Conservation (phyloP, 2,797 vertebrate species). For the Silurus aristotelis region DNA sequence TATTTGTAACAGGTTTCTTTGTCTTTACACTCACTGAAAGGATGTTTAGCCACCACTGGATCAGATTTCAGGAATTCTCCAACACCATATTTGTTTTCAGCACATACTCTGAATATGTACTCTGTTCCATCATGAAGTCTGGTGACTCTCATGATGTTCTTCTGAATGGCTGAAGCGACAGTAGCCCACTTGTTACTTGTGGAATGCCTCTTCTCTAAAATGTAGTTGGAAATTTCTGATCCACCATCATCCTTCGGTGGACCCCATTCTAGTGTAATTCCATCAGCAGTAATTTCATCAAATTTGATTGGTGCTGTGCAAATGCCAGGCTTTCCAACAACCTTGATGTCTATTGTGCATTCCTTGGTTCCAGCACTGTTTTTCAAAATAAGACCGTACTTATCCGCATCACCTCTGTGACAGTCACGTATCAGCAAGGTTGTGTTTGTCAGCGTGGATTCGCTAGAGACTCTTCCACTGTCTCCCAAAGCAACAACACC, state of each 20-base stretch:
- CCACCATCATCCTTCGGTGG: constrained; percentile 95
- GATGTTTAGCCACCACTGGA: constrained; percentile 91
- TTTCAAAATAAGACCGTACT: constrained; percentile 84
- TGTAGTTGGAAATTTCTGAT: constrained; percentile 96
- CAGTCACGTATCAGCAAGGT: constrained; percentile 91
- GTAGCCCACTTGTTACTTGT: constrained; percentile 95
- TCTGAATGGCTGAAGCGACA: constrained; percentile 95
- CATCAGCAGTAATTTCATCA: constrained; percentile 96
- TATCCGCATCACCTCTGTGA: constrained; percentile 89
- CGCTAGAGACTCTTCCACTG: constrained; percentile 87
- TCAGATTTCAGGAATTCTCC: constrained; percentile 95
- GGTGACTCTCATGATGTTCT: constrained; percentile 91
- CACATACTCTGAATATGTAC: constrained; percentile 95
- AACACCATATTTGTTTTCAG: constrained; percentile 97
- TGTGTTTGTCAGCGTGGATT: constrained; percentile 84
- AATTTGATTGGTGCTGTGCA: constrained; percentile 93
- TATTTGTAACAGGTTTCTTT: not conserved
- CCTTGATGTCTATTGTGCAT: constrained; percentile 85
- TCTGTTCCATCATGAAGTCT: constrained; percentile 93
- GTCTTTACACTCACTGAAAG: constrained; percentile 85
- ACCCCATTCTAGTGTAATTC: constrained; percentile 92
- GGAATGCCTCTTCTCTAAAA: constrained; percentile 93
- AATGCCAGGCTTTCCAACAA: constrained; percentile 95
- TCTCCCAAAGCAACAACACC: constrained; percentile 81
- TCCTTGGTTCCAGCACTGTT: constrained; percentile 90